phyloP scores from a whole-genome alignment of 2,113 vertebrate genomes.

The Entosphenus tridentatus region DNA sequence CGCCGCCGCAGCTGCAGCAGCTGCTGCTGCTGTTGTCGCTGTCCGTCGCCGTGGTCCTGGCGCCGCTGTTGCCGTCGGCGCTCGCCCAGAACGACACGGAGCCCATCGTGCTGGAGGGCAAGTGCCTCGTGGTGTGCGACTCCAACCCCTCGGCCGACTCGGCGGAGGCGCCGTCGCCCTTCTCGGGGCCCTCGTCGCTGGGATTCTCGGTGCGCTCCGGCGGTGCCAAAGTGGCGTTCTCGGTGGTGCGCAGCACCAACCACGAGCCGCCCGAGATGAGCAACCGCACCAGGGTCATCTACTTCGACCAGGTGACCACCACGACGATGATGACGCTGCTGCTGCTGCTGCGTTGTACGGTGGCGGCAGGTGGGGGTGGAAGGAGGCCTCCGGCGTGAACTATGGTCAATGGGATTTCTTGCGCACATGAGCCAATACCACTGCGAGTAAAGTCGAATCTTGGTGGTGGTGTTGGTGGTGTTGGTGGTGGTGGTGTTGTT shows the following conservation, averaged over 20 bases:
- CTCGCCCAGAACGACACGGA: conserved; percentile 81
- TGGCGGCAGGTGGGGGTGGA: no score
- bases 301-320: conserved; percentile 80
- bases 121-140: conserved; percentile 92
- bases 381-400: no score
- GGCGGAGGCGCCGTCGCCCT: conserved; percentile 31
- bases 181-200: conserved; percentile 39
- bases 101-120: conserved; percentile 86
- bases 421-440: no score
- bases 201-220: conserved; percentile 88
- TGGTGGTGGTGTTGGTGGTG: no score
- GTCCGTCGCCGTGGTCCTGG: conserved; percentile 27
- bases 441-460: no score
- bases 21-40: neutral
- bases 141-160: conserved; percentile 88
- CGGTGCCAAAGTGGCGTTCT: conserved; percentile 89
- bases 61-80: conserved; percentile 24
- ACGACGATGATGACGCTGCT: no score
- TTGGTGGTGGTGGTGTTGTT: no score
- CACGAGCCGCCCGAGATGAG: conserved; percentile 94
- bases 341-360: no score
- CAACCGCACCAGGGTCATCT: conserved; percentile 97
- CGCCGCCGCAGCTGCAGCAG: conserved; percentile 26
- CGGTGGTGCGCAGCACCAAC: conserved; percentile 72
- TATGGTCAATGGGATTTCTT: no score